Evolutionary conservation across 53 echinoderm and acorn worm genomes (phyloP).

Genomic region (Antedon mediterranea): DNA sequence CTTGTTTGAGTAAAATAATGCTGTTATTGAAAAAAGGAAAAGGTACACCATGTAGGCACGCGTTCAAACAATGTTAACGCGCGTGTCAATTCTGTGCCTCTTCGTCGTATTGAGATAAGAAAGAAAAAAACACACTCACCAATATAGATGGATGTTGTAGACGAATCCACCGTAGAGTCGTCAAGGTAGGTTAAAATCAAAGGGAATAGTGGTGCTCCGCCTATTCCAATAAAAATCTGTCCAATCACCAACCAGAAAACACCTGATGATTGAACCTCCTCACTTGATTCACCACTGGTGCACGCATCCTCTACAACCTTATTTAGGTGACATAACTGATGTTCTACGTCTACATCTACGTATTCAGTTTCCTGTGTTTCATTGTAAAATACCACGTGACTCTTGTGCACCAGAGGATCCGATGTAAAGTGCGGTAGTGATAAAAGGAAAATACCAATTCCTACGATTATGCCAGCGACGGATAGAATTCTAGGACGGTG

Average conservation of each 20-base stretch:
- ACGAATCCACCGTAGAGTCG: slow-evolving; percentile 34
- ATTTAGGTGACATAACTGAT: background rate
- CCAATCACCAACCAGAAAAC: slow-evolving; percentile 63
- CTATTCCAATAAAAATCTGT: slow-evolving; percentile 27
- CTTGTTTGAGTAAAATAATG: too few species aligned
- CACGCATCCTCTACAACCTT: background rate
- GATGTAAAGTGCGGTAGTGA: slow-evolving; percentile 75
- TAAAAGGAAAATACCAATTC: slow-evolving; percentile 41
- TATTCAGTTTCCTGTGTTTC: background rate
- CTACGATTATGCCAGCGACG: slow-evolving; percentile 20
- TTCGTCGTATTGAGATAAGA: too few species aligned
- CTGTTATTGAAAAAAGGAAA: too few species aligned
- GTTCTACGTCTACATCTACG: background rate
- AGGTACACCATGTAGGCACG: too few species aligned
- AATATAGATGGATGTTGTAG: slow-evolving; percentile 39
- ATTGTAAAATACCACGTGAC: background rate
- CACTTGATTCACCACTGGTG: background rate
- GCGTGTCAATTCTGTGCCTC: too few species aligned
- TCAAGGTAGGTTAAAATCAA: slow-evolving; percentile 69
- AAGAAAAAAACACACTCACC: slow-evolving; percentile 24
- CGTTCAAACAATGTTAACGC: too few species aligned
- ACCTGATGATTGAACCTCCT: background rate
- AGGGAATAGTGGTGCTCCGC: slow-evolving; percentile 29
- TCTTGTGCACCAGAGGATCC: slow-evolving; percentile 19
- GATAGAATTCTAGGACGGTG: slow-evolving; percentile 74